Evolutionary conservation across 2,888 invertebrate genomes (phyloP), one percentile per base, ranked within the genome.

Genomic region (Euproctis similis): DNA sequence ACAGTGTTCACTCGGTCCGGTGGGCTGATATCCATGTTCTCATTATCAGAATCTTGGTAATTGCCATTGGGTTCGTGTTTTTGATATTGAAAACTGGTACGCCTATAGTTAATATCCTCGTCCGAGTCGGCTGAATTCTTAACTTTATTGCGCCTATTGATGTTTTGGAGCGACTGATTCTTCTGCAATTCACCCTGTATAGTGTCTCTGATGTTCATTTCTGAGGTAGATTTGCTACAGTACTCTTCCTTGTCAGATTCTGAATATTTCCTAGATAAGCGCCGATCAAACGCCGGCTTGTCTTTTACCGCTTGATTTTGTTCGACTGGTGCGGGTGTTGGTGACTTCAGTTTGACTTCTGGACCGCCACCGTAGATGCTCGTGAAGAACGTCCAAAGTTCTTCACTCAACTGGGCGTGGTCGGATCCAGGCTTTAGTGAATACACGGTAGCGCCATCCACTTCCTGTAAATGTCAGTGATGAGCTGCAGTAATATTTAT

Each of bases 341-440:
- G 72, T 0, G 72, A 57, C 23, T 64, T 69, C 11, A 85, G 70
- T 3, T 51, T 59, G n/a, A 95, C 86, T 59, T 94, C 94, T 0
- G 97, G 97, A 0, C 97, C 97, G 1, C 97, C 96, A 6, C 94
- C 93, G 64, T 97, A 97, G 28, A 93, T 93, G 36, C 87, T 87
- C 28, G 89, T 87, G 64, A 97, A 92, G 77, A 95, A 96, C 43
- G 89, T 87, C 96, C 97, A 97, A 31, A 94, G 86, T 21, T 92
- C 92, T 50, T 92, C 91, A 46, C 93, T 92, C 23, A 97, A 86
- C 59, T 95, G 94, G 1, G 91, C 92, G 65, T 93, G 93, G 47
- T 88, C 87, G 0, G 87, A 87, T 16, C 87, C 87, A 6, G 75
- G 75, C 32, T 84, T 85, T n/a, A 85, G 50, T 2, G 57, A 50